Base-by-base conservation (phyloP, 2,797 vertebrate species). In the Erpetoichthys calabaricus region DNA sequence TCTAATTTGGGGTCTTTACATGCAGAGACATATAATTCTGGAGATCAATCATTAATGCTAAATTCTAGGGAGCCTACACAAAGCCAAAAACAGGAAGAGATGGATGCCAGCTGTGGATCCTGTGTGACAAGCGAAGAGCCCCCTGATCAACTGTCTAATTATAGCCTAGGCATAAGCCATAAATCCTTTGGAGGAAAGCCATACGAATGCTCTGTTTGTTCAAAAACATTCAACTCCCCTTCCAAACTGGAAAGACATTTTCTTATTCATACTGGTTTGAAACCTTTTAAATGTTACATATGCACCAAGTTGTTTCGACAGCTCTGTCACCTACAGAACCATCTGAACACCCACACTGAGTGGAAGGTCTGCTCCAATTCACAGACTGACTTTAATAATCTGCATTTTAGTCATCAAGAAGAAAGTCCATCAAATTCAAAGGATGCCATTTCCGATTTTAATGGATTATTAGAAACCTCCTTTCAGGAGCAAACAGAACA, bases 231-330 rank as follows among this genome's bases (percentile, higher is more conserved):
- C 59, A 67, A 67, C 44, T 78, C 77, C 1, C 80, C 76, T 3
- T 86, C 80, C 54, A 84, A 87, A 61, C 75, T 86, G 45, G 79
- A 84, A 63, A 82, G 82, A 58, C 83, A 86, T 64, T 76, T 81
- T 65, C 64, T 86, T 56, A 83, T 81, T 67, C 84, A 86, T 54
- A 80, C 80, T 56, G 82, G 80, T 43, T 67, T 78, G 56, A 87
- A 81, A 57, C 83, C 81, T 1, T 84, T 84, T 69, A 77, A 79
- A 68, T 85, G 83, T 65, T 68, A 59, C 8, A 65, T 80, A 60
- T 91, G 84, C 69, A 75, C 74, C 55, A 89, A 82, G 76, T 75
- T 71, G 45, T 88, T 86, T 67, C 78, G 82, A 57, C 82, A 83
- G 68, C 74, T 69, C 44, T 72, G 79, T 7, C 81, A 86, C 67